Conservation (phyloP, 2,888 invertebrate genomes). For the Tinea semifulvella region DNA sequence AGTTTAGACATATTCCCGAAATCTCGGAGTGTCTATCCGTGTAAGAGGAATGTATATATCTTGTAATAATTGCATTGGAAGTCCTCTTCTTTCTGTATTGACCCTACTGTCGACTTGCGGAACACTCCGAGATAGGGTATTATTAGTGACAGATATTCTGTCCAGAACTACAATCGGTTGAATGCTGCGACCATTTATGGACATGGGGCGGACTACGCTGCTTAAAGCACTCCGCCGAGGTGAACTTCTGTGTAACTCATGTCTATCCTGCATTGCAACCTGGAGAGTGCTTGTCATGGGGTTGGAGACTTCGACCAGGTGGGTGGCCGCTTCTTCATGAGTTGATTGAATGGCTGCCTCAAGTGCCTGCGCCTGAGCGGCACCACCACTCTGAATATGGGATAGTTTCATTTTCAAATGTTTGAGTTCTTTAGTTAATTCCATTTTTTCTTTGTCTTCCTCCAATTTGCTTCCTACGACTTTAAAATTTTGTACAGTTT, state of each 20-base stretch:
- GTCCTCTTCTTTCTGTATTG: conserved; percentile 31
- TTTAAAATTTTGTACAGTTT: conserved; percentile 50
- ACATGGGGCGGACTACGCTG: conserved; percentile 43
- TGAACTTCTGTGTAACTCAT: conserved; percentile 31
- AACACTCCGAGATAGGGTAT: too few relatives aligned
- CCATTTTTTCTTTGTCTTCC: conserved; percentile 46
- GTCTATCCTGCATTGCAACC: conserved; percentile 34
- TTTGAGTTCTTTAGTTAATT: conserved; percentile 49
- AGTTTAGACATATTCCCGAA: conserved; percentile 28
- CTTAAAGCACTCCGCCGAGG: conserved; percentile 43
- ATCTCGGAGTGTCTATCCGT: conserved; percentile 39
- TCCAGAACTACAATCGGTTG: conserved; percentile 52
- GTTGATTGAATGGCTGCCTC: conserved; percentile 39
- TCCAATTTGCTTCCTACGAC: conserved; percentile 45
- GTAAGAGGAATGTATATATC: conserved; percentile 53
- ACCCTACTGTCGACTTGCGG: too few relatives aligned
- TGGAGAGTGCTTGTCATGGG: conserved; percentile 41
- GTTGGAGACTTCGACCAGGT: conserved; percentile 44
- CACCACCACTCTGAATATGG: conserved; percentile 39
- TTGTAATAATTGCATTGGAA: conserved; percentile 52
- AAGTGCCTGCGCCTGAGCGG: conserved; percentile 34
- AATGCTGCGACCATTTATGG: conserved; percentile 47
- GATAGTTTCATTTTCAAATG: conserved; percentile 47
- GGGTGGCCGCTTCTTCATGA: conserved; percentile 39
- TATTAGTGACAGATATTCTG: conserved; percentile 22